Percentiles rank a stretch among this genome's conserved stretches.
These are phyloP conservation scores for Drosophila kuntzei DNA, from an alignment of 2,888 invertebrate genomes.

Conservation along the genomic window DNA sequence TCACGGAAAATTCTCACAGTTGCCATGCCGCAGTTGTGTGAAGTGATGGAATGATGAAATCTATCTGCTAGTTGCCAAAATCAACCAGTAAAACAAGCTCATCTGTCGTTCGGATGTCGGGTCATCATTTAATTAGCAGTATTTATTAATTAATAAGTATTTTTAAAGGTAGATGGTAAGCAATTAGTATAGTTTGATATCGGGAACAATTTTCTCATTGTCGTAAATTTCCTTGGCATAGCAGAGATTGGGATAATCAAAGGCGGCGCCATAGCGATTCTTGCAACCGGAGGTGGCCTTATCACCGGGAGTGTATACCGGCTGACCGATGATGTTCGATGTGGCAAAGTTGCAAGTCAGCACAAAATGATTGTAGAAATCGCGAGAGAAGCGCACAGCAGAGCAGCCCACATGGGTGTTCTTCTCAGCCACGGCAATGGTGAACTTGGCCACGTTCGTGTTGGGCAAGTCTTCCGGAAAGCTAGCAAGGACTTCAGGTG, in stretches of 20 bases:
- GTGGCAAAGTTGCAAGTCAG: constrained; percentile 70
- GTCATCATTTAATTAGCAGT: constrained; percentile 19
- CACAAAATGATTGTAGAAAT: constrained; percentile 60
- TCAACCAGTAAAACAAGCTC: constrained; percentile 5
- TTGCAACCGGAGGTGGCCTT: constrained; percentile 51
- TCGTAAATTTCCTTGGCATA: constrained; percentile 53
- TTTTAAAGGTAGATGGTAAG: not conserved
- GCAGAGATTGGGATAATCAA: constrained; percentile 60
- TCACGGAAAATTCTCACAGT: constrained; percentile 7
- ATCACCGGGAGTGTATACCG: constrained; percentile 63
- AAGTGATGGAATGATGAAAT: constrained; percentile 27
- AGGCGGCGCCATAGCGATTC: constrained; percentile 67
- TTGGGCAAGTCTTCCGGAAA: constrained; percentile 62
- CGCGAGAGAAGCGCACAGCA: constrained; percentile 47
- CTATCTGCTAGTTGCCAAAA: constrained; percentile 6
- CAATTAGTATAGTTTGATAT: constrained; percentile 25
- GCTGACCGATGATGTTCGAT: constrained; percentile 53
- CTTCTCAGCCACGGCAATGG: constrained; percentile 61
- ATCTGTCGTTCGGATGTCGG: not conserved
- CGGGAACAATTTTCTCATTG: constrained; percentile 36
- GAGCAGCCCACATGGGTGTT: constrained; percentile 63
- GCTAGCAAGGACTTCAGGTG: constrained; percentile 51
- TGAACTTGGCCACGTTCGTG: constrained; percentile 55
- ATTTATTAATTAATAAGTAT: not conserved
- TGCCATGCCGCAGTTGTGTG: constrained; percentile 3